Percentiles rank a stretch among this genome's conserved stretches.
These are phyloP conservation scores for Sesia apiformis DNA, from an alignment of 2,888 invertebrate species.

Conservation along the genomic window DNA sequence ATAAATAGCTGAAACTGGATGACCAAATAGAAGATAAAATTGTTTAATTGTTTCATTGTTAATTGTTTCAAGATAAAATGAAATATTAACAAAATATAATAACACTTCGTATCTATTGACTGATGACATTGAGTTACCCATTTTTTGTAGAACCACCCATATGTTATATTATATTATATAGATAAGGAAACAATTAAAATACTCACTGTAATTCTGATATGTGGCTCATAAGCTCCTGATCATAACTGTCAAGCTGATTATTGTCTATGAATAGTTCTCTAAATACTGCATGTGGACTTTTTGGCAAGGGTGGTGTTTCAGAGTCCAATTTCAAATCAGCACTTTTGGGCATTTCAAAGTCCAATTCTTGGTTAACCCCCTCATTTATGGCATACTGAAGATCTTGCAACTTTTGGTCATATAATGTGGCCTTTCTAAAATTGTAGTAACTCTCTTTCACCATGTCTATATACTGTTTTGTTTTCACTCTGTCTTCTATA, in stretches of 20 bases:
- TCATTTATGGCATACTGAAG: conserved; percentile 64
- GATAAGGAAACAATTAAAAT: background rate
- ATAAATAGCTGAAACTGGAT: background rate
- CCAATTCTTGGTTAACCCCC: conserved; percentile 58
- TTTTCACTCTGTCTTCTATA: conserved; percentile 44
- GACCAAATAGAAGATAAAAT: background rate
- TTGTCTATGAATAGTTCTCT: conserved; percentile 51
- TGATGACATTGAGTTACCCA: too few species aligned
- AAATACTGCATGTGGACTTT: conserved; percentile 62
- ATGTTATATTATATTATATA: too few species aligned
- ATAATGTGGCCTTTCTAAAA: conserved; percentile 60
- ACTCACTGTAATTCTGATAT: conserved; percentile 61
- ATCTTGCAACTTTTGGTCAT: conserved; percentile 61
- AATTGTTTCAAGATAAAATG: background rate
- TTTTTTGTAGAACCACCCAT: too few species aligned
- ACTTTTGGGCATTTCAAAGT: conserved; percentile 20
- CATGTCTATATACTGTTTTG: conserved; percentile 46
- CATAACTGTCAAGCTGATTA: conserved; percentile 54
- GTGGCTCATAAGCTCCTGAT: conserved; percentile 55
- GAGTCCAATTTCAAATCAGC: conserved; percentile 13
- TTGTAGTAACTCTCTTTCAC: conserved; percentile 67
- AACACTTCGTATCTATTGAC: too few species aligned
- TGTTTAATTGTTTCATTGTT: background rate
- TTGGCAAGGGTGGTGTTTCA: conserved; percentile 21
- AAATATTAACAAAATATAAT: too few species aligned